Percentiles rank a stretch among this genome's conserved stretches.
These are phyloP conservation scores for Sebastes jordani DNA, from an alignment of 2,797 vertebrate species.

Conservation along the genomic window DNA sequence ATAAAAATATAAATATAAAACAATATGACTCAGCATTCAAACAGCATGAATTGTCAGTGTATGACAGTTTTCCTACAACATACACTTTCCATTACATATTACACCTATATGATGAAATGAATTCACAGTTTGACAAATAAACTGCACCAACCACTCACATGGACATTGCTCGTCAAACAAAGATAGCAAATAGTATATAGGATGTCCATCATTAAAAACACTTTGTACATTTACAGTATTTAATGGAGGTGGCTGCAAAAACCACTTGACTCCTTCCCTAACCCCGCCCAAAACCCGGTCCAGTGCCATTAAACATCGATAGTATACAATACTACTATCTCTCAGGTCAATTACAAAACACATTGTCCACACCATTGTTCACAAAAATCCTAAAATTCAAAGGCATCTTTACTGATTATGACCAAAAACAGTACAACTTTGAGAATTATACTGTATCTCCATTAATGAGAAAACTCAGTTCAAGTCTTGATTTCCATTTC, in stretches of 20 bases:
- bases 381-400: conserved; percentile 86
- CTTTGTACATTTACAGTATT: conserved; percentile 83
- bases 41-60: conserved; percentile 81
- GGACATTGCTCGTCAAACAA: conserved; percentile 82
- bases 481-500: conserved; percentile 53
- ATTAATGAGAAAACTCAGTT: conserved; percentile 53
- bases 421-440: conserved; percentile 74
- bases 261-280: conserved; percentile 56
- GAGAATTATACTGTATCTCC: conserved; percentile 61
- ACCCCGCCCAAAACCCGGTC: conserved; percentile 43
- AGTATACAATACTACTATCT: conserved; percentile 88
- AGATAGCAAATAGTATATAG: conserved; percentile 85
- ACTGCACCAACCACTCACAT: conserved; percentile 85
- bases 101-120: conserved; percentile 85
- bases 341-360: conserved; percentile 86
- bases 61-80: conserved; percentile 84
- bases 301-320: conserved; percentile 82
- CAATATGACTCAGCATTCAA: conserved; percentile 88
- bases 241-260: conserved; percentile 78
- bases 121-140: conserved; percentile 84
- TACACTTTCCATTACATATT: conserved; percentile 84
- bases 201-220: conserved; percentile 84
- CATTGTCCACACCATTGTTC: conserved; percentile 85
- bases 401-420: conserved; percentile 86
- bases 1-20: conserved; percentile 99